Evolutionary conservation across 2,888 invertebrate genomes (phyloP).

Genomic region (Teleiodes luculella): DNA sequence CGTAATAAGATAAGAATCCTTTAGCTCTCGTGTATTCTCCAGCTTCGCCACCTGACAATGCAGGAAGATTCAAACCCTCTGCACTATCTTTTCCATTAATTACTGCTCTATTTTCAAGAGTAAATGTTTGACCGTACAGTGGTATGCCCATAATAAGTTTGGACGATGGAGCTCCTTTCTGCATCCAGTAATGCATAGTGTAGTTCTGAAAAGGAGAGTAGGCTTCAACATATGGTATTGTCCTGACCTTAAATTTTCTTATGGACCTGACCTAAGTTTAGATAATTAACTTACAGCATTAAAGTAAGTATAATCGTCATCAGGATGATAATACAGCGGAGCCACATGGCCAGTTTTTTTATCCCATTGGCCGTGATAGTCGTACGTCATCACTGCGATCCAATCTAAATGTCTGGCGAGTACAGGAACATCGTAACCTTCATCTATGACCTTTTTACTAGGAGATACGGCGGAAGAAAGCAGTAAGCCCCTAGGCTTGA

Average conservation of each 20-base stretch:
- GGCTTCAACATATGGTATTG: too few species aligned
- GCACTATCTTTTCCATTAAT: slow-evolving; percentile 18
- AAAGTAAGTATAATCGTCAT: slow-evolving; percentile 89
- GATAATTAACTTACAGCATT: slow-evolving; percentile 84
- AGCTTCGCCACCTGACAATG: slow-evolving; percentile 87
- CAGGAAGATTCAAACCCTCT: slow-evolving; percentile 84
- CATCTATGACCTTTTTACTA: slow-evolving; percentile 91
- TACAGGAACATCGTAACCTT: slow-evolving; percentile 89
- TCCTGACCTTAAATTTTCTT: too few species aligned
- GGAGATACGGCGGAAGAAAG: slow-evolving; percentile 92
- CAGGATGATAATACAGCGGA: slow-evolving; percentile 88
- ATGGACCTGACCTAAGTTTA: too few species aligned
- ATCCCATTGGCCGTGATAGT: slow-evolving; percentile 95
- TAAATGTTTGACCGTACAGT: slow-evolving; percentile 92
- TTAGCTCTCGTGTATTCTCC: slow-evolving; percentile 92
- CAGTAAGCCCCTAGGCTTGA: slow-evolving; percentile 83
- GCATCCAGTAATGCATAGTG: slow-evolving; percentile 93
- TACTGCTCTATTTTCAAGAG: slow-evolving; percentile 32
- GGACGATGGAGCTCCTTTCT: slow-evolving; percentile 87
- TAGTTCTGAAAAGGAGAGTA: slow-evolving; percentile 89
- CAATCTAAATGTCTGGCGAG: slow-evolving; percentile 88
- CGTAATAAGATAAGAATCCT: slow-evolving; percentile 93
- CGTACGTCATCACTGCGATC: slow-evolving; percentile 96
- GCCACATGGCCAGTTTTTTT: slow-evolving; percentile 94
- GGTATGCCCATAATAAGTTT: slow-evolving; percentile 94